A percentile compares a stretch with the other conserved stretches of the same genome.
phyloP scores from a whole-genome alignment of 2,888 invertebrate species.

The Eupithecia insigniata region DNA sequence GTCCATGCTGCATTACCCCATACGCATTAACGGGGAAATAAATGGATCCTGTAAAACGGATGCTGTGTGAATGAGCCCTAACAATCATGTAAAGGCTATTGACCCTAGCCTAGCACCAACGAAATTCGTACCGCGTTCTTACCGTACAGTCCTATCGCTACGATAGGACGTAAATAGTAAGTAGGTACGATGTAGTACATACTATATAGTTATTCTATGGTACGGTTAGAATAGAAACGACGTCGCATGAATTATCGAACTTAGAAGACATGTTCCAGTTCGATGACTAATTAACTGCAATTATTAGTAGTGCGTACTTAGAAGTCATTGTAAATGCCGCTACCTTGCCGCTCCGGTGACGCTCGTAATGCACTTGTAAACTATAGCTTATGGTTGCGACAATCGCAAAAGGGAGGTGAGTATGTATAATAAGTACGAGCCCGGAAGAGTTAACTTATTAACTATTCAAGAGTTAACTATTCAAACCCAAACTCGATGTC shows the following conservation, averaged over 20 bases:
- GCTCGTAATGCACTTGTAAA: background rate
- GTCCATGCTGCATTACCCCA: too few relatives aligned
- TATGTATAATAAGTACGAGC: background rate
- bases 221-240: background rate
- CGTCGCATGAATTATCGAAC: background rate
- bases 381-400: background rate
- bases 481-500: too few relatives aligned
- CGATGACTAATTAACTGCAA: background rate
- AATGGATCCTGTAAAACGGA: too few relatives aligned
- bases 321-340: background rate
- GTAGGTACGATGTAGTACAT: background rate
- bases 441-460: background rate
- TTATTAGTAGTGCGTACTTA: background rate
- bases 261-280: background rate
- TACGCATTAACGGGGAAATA: too few relatives aligned
- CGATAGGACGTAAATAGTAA: too few relatives aligned
- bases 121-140: too few relatives aligned
- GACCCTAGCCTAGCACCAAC: background rate
- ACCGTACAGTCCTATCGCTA: too few relatives aligned
- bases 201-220: too few relatives aligned
- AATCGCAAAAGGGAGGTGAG: background rate
- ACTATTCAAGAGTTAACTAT: too few relatives aligned
- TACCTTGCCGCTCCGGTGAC: background rate
- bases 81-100: too few relatives aligned
- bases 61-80: too few relatives aligned